Evolutionary conservation across 2,797 vertebrate species (phyloP).

Genomic region (Bradypodion pumilum): DNA sequence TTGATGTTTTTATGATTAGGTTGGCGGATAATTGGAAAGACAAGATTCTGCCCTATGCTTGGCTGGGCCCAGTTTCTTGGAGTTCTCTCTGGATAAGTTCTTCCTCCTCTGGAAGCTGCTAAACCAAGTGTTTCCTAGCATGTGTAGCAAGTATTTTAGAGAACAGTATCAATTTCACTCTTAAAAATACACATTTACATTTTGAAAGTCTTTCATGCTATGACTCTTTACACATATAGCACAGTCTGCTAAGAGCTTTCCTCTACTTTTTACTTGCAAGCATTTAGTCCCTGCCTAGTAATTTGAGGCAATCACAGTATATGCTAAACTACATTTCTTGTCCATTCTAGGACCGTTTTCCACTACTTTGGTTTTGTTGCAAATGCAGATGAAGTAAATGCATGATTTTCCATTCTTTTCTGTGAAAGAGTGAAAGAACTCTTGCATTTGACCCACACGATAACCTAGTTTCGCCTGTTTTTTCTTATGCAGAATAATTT

Average conservation of each 20-base stretch:
- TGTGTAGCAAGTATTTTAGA: conserved; percentile 24
- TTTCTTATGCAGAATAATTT: background rate
- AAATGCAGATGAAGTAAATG: background rate
- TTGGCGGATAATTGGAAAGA: conserved; percentile 81
- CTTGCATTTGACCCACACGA: background rate
- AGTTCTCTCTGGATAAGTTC: conserved; percentile 65
- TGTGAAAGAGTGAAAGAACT: background rate
- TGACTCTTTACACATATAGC: background rate
- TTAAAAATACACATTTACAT: conserved; percentile 47
- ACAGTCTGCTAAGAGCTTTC: background rate
- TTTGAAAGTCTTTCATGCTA: background rate
- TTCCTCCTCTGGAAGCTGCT: conserved; percentile 31
- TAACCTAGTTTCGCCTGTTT: background rate
- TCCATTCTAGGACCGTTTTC: background rate
- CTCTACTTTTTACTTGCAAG: background rate
- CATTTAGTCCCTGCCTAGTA: background rate
- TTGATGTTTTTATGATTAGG: conserved; percentile 79
- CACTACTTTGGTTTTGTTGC: background rate
- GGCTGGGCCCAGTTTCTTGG: conserved; percentile 71
- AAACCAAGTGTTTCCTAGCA: conserved; percentile 30
- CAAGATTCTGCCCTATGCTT: conserved; percentile 75
- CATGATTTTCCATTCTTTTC: background rate
- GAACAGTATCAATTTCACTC: background rate
- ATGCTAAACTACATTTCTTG: background rate
- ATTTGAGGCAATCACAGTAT: background rate